Conservation (phyloP, 2,113 vertebrate species). For the Heterocephalus glaber region DNA sequence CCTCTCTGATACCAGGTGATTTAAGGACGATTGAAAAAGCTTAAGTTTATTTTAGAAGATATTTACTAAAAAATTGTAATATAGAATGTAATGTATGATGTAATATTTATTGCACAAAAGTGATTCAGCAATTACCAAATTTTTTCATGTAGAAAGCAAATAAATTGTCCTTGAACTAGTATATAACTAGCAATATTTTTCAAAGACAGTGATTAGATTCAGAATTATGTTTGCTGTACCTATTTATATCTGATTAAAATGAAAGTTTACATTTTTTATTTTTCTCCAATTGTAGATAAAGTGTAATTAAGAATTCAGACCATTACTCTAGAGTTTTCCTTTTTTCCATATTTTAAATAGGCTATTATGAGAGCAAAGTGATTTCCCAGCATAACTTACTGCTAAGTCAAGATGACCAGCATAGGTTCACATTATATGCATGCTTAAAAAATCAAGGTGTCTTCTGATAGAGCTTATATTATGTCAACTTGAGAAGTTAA, state of each 20-base stretch:
- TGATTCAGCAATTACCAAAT: slow-evolving; percentile 18
- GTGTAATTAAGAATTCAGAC: neutral
- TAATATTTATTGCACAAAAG: neutral
- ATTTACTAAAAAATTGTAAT: neutral
- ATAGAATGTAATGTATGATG: neutral
- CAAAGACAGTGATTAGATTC: neutral
- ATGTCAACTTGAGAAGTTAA: too few relatives aligned
- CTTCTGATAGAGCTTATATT: neutral
- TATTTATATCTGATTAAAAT: neutral
- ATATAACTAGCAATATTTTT: neutral
- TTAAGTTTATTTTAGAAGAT: neutral
- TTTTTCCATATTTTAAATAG: slow-evolving; percentile 31
- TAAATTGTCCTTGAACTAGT: neutral
- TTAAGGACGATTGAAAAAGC: neutral
- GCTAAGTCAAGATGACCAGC: neutral
- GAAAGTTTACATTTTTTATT: neutral
- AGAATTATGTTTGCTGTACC: neutral
- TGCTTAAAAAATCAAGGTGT: neutral
- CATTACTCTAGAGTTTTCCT: slow-evolving; percentile 1
- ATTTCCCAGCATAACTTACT: neutral
- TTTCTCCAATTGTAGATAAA: neutral
- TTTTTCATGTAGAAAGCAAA: neutral
- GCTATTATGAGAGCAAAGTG: neutral
- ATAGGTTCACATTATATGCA: neutral
- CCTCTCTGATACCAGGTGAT: neutral